Conservation (phyloP, 2,113 vertebrate genomes). For the Lophotis ruficrista region DNA sequence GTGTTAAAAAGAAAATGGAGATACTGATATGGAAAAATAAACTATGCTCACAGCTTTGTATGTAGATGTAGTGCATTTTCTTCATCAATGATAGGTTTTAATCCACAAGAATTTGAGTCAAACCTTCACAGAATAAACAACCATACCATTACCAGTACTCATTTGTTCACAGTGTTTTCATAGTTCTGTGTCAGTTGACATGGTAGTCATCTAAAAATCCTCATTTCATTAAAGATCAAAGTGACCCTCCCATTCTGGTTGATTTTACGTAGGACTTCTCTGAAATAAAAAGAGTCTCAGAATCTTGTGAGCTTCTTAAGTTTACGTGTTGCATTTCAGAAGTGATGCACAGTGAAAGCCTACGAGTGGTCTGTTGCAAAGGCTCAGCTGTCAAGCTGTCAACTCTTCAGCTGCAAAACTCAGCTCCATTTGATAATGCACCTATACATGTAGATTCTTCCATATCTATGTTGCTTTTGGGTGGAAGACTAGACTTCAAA, state of each 20-base stretch:
- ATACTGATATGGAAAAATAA: neutral
- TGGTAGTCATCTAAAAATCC: neutral
- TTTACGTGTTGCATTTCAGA: neutral
- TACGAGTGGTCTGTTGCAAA: neutral
- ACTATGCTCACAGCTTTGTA: neutral
- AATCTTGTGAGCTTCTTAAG: neutral
- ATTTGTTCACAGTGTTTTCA: neutral
- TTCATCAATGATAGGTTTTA: neutral
- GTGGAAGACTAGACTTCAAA: neutral
- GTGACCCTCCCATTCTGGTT: neutral
- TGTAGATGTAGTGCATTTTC: neutral
- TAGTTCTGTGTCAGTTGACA: neutral
- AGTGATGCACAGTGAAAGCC: neutral
- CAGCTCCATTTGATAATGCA: neutral
- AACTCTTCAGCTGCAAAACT: neutral
- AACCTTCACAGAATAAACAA: neutral
- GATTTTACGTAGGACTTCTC: neutral
- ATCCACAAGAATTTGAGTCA: neutral
- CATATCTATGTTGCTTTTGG: neutral
- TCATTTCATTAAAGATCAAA: neutral
- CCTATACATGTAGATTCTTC: rapidly evolving
- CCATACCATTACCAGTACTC: neutral
- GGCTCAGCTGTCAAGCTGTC: neutral
- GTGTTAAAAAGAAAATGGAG: neutral
- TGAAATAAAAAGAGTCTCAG: neutral